Evolutionary conservation across 2,888 invertebrate species (phyloP), one percentile per base, ranked within the genome.

Genomic region (Anorthoa munda): DNA sequence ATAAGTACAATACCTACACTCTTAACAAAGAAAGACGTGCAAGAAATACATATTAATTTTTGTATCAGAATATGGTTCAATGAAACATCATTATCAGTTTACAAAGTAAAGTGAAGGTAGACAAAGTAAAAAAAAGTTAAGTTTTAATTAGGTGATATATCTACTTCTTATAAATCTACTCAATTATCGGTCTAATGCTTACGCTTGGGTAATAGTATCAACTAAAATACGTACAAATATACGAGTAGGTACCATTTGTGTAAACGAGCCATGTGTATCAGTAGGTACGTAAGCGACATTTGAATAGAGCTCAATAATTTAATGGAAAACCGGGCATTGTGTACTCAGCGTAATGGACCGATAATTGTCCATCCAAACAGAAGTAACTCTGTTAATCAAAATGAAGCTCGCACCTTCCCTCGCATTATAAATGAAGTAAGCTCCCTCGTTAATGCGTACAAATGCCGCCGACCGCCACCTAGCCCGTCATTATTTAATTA

Each of bases 361-460:
- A 95, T 95, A 95, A 96, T 95, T 94, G 95, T 94, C 94, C 94
- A 93, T 87, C 95, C 95, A 94, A 94, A 95, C 90, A 95, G 94
- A 95, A 96, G 94, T 96, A 95, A 95, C 93, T 93, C 92, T 91
- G 95, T 95, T 95, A 95, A 95, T 96, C 93, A 95, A 95, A 94
- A 94, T 92, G 90, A 89, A 86, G 91, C 93, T 92, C 92, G 88
- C 95, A 94, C 95, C 95, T 94, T 91, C 93, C 93, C 91, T 86
- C 85, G 82, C 87, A 87, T 85, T 86, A 87, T 84, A 88, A 77
- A 88, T 86, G 83, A 85, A 87, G 79, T 84, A 77, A 82, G 85
- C 79, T 82, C 89, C 89, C 91, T 88, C 90, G 87, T 88, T 91
- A 92, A 90, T 90, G 85, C 86, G 88, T 89, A 90, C 93, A 92